A percentile compares a stretch with the other conserved stretches of the same genome.
phyloP scores from a whole-genome alignment of 1,140 invertebrate species.

The Drosophila takahashii region DNA sequence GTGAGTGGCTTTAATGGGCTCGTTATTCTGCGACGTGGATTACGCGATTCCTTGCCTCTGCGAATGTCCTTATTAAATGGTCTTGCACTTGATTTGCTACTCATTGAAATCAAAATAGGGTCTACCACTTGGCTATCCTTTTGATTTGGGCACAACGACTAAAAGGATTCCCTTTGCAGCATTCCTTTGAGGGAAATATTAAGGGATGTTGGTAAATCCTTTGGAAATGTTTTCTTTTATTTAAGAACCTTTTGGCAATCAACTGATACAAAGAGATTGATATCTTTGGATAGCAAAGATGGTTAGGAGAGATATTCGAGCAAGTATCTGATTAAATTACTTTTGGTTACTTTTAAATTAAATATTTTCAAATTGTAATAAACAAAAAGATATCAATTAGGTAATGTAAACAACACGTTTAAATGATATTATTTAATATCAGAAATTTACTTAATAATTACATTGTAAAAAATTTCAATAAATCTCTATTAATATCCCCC shows the following conservation, averaged over 20 bases:
- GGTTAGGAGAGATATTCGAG: too few relatives aligned
- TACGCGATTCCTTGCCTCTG: background rate
- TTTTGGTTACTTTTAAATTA: too few relatives aligned
- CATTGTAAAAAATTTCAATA: too few relatives aligned
- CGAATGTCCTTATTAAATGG: constrained; percentile 37
- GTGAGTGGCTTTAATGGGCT: constrained; percentile 79
- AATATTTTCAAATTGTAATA: too few relatives aligned
- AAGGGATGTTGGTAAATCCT: background rate
- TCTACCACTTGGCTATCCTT: background rate
- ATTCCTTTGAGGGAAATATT: background rate
- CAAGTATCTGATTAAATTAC: too few relatives aligned
- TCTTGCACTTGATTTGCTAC: constrained; percentile 76
- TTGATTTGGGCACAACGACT: background rate
- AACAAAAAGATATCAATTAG: too few relatives aligned
- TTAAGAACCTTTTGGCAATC: background rate
- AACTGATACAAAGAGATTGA: background rate
- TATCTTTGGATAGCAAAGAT: background rate
- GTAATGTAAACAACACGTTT: too few relatives aligned
- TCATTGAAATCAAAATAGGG: constrained; percentile 68
- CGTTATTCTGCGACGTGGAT: constrained; percentile 60
- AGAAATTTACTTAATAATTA: too few relatives aligned
- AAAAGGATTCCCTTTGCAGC: background rate
- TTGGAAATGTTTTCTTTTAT: background rate
- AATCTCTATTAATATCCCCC: background rate
- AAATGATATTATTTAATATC: too few relatives aligned